Conservation (phyloP, 2,113 vertebrate species). For the Nannobrachium achirus region DNA sequence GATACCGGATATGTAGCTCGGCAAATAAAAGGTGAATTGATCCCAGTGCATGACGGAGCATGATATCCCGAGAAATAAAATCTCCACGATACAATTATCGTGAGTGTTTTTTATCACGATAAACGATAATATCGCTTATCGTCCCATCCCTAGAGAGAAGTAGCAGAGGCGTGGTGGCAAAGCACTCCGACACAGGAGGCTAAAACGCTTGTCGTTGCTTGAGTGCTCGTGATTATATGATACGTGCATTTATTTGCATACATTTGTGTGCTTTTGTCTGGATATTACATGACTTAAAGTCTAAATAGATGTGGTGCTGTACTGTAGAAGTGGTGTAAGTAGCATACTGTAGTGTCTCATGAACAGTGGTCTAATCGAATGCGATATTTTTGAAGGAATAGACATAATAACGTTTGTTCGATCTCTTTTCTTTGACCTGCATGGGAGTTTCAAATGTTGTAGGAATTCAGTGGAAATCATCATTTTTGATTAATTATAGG, state of each 20-base stretch:
- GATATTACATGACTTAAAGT: no score
- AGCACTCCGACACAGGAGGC: constrained; percentile 23
- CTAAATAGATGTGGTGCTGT: no score
- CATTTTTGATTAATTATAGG: constrained; percentile 70
- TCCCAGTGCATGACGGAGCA: no score
- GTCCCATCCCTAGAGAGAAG: no score
- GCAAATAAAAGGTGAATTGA: no score
- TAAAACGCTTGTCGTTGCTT: neutral
- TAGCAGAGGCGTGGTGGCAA: neutral
- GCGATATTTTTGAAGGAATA: constrained; percentile 12
- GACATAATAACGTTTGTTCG: neutral
- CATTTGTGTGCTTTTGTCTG: constrained; percentile 7
- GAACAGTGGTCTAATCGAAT: constrained; percentile 13
- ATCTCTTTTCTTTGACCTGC: neutral
- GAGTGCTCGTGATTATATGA: constrained; percentile 9
- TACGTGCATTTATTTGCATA: constrained; percentile 2
- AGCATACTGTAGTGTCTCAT: neutral
- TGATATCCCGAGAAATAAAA: no score
- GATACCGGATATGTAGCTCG: no score
- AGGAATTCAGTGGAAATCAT: constrained; percentile 49
- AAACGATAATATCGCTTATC: no score
- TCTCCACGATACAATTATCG: no score
- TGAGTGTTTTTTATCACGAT: no score
- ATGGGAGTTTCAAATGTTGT: neutral
- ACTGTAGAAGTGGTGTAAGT: no score